Evolutionary conservation across 2,888 invertebrate species (phyloP).

Genomic region (Fissipunctia ypsillon): DNA sequence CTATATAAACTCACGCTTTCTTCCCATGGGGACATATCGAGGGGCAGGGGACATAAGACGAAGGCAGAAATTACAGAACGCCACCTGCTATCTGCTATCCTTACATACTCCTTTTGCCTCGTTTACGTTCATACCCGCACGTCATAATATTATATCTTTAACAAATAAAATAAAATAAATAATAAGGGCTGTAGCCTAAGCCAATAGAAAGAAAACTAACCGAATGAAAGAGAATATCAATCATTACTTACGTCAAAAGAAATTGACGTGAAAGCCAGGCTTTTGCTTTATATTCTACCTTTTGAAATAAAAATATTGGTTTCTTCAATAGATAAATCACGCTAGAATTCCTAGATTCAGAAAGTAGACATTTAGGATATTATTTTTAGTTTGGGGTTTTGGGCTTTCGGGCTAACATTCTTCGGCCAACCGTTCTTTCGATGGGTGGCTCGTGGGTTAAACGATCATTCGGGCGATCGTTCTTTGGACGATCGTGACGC

Average conservation of each 20-base stretch:
- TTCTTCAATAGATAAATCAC: conserved; percentile 15
- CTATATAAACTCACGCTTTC: no score
- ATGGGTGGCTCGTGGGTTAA: no score
- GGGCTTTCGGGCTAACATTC: no score
- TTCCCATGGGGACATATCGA: no score
- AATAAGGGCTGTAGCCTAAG: background rate
- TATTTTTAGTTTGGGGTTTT: background rate
- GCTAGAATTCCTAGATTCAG: background rate
- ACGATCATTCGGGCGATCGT: no score
- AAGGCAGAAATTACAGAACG: no score
- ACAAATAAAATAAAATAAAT: background rate
- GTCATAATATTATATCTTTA: background rate
- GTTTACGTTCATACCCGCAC: no score
- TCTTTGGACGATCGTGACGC: no score
- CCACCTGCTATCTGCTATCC: no score
- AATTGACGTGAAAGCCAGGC: conserved; percentile 37
- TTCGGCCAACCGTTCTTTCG: no score
- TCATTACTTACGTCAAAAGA: conserved; percentile 35
- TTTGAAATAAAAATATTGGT: conserved; percentile 24
- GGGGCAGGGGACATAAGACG: no score
- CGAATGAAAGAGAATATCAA: conserved; percentile 32
- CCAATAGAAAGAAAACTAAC: conserved; percentile 20
- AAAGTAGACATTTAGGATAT: background rate
- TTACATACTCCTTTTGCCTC: no score
- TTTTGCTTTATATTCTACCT: background rate